These are phyloP conservation scores for Notolepis coatsorum DNA, from an alignment of 2,797 vertebrate species.

Conservation along the genomic window DNA sequence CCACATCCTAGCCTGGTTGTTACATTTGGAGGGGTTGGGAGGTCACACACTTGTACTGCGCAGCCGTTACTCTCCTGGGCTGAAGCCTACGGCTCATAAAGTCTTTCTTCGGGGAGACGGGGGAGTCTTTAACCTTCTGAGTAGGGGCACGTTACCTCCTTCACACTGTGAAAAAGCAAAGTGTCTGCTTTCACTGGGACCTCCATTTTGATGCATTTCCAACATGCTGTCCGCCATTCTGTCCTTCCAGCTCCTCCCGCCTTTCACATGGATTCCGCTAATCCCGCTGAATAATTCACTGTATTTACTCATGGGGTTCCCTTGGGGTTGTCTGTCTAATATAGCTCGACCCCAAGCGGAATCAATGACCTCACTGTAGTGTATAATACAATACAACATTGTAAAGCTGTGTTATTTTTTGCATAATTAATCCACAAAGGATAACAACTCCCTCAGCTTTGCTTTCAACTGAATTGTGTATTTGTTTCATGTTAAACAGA, in stretches of 20 bases:
- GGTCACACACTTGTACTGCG: conserved; percentile 45
- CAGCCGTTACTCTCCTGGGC: conserved; percentile 12
- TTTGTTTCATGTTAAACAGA: neutral
- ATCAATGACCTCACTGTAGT: neutral
- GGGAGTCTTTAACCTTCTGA: conserved; percentile 44
- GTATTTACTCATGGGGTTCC: neutral
- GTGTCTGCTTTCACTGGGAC: conserved; percentile 28
- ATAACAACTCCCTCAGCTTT: neutral
- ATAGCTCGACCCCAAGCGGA: neutral
- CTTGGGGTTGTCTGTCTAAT: neutral
- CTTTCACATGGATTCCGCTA: conserved; percentile 20
- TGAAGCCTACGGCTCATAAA: conserved; percentile 54
- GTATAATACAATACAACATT: neutral
- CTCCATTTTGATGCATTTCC: conserved; percentile 40
- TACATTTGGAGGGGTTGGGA: neutral
- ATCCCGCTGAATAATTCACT: conserved; percentile 11
- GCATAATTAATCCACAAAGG: neutral
- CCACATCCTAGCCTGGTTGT: neutral
- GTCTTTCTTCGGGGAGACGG: conserved; percentile 31
- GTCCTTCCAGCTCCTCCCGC: conserved; percentile 22
- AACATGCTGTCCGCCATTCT: conserved; percentile 11
- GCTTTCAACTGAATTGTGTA: neutral
- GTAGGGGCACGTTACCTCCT: conserved; percentile 25
- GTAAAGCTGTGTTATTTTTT: neutral
- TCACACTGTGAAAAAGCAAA: conserved; percentile 45